Conservation (phyloP, 1,140 invertebrate genomes). For the Cherax quadricarinatus region DNA sequence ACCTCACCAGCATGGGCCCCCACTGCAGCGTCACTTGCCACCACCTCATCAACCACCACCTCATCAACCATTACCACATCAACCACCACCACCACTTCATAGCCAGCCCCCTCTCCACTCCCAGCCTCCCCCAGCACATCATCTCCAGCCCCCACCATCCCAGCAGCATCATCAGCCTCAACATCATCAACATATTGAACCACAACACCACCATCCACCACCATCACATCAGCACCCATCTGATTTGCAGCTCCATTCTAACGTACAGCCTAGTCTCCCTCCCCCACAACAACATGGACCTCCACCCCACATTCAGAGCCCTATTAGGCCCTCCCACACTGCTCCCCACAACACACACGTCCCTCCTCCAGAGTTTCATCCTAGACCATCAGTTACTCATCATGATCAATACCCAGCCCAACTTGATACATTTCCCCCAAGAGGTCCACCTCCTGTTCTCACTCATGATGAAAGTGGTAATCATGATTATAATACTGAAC, state of each 20-base stretch:
- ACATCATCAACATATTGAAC: constrained; percentile 27
- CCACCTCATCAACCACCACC: constrained; percentile 43
- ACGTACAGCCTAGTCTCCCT: constrained; percentile 26
- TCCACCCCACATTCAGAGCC: constrained; percentile 9
- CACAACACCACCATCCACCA: constrained; percentile 32
- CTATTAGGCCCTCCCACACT: constrained; percentile 25
- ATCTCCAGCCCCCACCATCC: constrained; percentile 19
- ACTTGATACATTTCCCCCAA: constrained; percentile 35
- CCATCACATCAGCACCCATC: constrained; percentile 34
- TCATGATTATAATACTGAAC: constrained; percentile 15
- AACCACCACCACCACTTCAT: constrained; percentile 17
- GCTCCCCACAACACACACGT: constrained; percentile 1
- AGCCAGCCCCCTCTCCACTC: constrained; percentile 32
- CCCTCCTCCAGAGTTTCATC: constrained; percentile 32
- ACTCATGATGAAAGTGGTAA: constrained; percentile 6
- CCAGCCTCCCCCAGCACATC: constrained; percentile 21
- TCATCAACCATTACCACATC: neutral
- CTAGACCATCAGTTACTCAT: constrained; percentile 17
- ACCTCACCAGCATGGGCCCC: constrained; percentile 45
- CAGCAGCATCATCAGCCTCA: neutral
- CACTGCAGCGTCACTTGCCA: constrained; percentile 3
- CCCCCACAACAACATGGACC: constrained; percentile 21
- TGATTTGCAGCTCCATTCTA: constrained; percentile 22
- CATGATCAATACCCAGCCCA: constrained; percentile 28
- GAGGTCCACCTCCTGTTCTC: constrained; percentile 19